Conservation (phyloP, 1,140 invertebrate species). For the Euborellia annulipes region DNA sequence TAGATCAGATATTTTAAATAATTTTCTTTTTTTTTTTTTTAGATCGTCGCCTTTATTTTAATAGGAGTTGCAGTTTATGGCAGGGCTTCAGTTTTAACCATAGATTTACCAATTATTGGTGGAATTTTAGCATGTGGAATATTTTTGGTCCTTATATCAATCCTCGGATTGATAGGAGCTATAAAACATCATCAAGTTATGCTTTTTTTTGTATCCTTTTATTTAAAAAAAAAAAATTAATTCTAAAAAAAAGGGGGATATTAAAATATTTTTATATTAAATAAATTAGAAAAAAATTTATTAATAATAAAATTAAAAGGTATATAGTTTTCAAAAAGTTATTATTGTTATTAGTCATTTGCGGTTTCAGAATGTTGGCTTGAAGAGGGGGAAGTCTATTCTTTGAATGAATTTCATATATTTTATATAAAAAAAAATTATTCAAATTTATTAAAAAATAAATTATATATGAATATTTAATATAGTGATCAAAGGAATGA, state of each 20-base stretch:
- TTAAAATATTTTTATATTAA: not conserved
- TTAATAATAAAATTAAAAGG: too few species aligned
- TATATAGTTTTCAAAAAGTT: too few species aligned
- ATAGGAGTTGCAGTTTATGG: slow-evolving; percentile 85
- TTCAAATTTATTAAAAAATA: too few species aligned
- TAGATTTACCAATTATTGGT: slow-evolving; percentile 80
- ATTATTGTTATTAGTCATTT: too few species aligned
- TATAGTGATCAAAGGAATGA: too few species aligned
- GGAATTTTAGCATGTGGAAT: slow-evolving; percentile 88
- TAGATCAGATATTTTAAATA: slow-evolving; percentile 4
- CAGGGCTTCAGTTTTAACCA: slow-evolving; percentile 60
- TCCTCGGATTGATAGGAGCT: slow-evolving; percentile 77
- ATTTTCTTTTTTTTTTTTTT: slow-evolving; percentile 27
- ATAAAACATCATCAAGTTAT: slow-evolving; percentile 93
- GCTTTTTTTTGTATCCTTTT: slow-evolving; percentile 94
- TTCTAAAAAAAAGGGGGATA: not conserved
- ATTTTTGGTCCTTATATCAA: slow-evolving; percentile 76
- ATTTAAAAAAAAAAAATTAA: slow-evolving; percentile 7
- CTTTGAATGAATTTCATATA: too few species aligned
- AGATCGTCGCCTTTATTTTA: slow-evolving; percentile 81
- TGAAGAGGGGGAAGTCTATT: too few species aligned
- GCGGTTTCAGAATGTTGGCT: too few species aligned
- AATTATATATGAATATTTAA: too few species aligned
- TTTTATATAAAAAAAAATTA: too few species aligned
- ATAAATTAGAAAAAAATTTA: too few species aligned